These are phyloP conservation scores for Ypsolopha scabrella DNA, from an alignment of 2,888 invertebrate species.

Conservation along the genomic window DNA sequence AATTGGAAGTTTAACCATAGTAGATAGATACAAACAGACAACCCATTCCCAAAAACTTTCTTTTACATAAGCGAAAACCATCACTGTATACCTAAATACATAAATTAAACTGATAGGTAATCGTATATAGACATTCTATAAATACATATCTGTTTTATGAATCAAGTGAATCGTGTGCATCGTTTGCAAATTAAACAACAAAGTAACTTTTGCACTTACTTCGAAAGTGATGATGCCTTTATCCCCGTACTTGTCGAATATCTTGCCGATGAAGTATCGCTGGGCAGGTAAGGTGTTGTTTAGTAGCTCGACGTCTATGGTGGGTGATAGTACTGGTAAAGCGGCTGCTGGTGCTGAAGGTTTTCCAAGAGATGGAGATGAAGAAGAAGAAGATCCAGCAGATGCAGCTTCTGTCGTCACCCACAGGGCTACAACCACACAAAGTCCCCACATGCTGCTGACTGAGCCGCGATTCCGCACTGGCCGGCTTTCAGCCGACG, in stretches of 20 bases:
- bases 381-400: background rate
- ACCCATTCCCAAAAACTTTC: no score
- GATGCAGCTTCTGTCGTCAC: background rate
- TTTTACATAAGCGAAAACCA: no score
- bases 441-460: slow-evolving; percentile 46
- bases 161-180: no score
- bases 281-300: slow-evolving; percentile 47
- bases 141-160: no score
- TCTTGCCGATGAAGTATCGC: slow-evolving; percentile 61
- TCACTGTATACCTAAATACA: no score
- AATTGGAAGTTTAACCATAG: no score
- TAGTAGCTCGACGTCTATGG: slow-evolving; percentile 3
- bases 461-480: slow-evolving; percentile 30
- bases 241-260: slow-evolving; percentile 70
- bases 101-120: no score
- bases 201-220: slow-evolving; percentile 29
- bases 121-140: no score
- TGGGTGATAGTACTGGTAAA: background rate
- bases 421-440: slow-evolving; percentile 40
- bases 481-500: slow-evolving; percentile 22
- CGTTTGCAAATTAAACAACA: no score
- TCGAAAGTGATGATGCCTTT: slow-evolving; percentile 69
- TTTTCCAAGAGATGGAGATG: background rate
- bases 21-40: no score
- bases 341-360: background rate